Evolutionary conservation across 2,113 vertebrate species (phyloP), one percentile per base, ranked within the genome.

Genomic region (Eonycteris spelaea): DNA sequence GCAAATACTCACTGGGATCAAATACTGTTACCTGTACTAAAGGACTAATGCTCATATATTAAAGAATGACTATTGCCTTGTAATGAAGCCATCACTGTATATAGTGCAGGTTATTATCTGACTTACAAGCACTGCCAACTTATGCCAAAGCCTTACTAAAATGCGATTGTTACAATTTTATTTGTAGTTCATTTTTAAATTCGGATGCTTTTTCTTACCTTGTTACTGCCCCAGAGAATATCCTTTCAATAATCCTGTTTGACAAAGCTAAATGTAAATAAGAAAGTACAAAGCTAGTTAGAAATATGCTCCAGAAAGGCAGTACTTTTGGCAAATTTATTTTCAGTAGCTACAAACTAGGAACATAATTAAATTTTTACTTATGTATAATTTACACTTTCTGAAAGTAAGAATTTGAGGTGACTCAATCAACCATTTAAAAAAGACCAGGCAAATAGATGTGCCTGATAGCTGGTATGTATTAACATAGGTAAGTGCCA

Each of bases 211-310:
- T 55, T 97, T 97, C 98, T 98, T 98, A 99, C 99, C 99, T 99
- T 96, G 99, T 99, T 80, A 99, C 99, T 53, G 99, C 99, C 6
- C 99, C 99, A 48, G 99, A 99, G 98, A 99, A 99, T 99, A 99
- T 98, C 87, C 99, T 98, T 97, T 99, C 99, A 86, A 99, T 99
- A 95, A 99, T 99, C 97, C 99, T 99, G 98, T 98, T 99, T 68
- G 99, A 99, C 61, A 99, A 99, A 61, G 99, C 99, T 99, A 98
- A 92, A 98, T 94, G 94, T 93, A 95, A 97, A 90, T 93, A 0
- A 96, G 95, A 93, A 97, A 97, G 75, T 88, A 68, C 79, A 98
- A 94, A 67, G 94, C 63, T 86, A 96, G 86, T 88, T 84, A 94
- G 73, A 82, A 83, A 75, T 51, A 95, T 77, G 40, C 38, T 88